These are phyloP conservation scores for Amiota mariae DNA, from an alignment of 2,888 invertebrate species.

Conservation along the genomic window DNA sequence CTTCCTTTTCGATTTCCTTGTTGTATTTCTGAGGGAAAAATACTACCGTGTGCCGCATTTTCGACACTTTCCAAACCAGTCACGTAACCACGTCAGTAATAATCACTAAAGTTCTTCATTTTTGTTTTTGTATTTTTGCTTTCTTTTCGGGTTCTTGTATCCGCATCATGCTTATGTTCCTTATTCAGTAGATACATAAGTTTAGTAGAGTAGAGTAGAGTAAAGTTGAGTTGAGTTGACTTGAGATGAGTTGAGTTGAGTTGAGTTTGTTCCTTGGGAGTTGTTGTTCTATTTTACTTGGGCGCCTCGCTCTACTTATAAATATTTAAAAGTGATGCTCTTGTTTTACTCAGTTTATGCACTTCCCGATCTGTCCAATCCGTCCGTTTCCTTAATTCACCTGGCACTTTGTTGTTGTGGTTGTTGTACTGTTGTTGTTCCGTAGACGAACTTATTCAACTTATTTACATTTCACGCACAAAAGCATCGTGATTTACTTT, in stretches of 20 bases:
- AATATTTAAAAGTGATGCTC: conserved; percentile 22
- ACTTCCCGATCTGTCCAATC: not conserved
- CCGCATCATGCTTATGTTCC: conserved; percentile 33
- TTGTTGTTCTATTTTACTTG: conserved; percentile 23
- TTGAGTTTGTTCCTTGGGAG: conserved; percentile 41
- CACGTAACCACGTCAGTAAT: conserved; percentile 73
- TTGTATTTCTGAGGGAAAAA: conserved; percentile 1
- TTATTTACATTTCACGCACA: conserved; percentile 71
- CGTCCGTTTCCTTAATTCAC: conserved; percentile 6
- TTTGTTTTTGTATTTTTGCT: conserved; percentile 20
- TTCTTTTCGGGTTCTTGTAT: conserved; percentile 40
- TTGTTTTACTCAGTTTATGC: not conserved
- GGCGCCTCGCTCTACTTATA: conserved; percentile 23
- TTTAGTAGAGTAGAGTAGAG: conserved; percentile 16
- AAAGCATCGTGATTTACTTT: conserved; percentile 69
- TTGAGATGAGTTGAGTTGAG: conserved; percentile 46
- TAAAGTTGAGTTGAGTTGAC: conserved; percentile 40
- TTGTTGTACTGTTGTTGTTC: no score
- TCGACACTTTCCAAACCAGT: conserved; percentile 72
- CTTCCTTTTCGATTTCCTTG: no score
- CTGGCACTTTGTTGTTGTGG: not conserved
- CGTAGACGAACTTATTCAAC: conserved; percentile 29
- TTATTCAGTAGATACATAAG: not conserved
- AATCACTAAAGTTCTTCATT: conserved; percentile 72
- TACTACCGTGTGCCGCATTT: conserved; percentile 64